These are phyloP conservation scores for Cnemophilus loriae DNA, from an alignment of 2,113 vertebrate species.

Conservation along the genomic window DNA sequence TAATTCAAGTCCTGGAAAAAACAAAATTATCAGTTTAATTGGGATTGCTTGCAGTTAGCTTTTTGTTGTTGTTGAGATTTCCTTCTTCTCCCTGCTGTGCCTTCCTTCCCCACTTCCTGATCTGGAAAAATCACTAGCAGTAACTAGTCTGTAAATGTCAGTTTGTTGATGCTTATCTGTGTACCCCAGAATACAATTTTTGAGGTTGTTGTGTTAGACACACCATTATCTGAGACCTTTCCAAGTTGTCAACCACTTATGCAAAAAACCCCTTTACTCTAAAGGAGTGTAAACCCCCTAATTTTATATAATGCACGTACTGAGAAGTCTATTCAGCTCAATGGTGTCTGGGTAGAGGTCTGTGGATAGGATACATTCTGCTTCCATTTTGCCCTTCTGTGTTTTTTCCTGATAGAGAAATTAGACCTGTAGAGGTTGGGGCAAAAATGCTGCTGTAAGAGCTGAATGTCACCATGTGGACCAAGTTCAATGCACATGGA, in stretches of 20 bases:
- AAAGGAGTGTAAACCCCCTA: background rate
- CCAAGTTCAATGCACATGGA: background rate
- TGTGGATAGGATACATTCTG: background rate
- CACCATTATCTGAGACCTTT: background rate
- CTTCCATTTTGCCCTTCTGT: background rate
- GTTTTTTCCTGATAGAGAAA: background rate
- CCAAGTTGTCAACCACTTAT: background rate
- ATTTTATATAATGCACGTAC: background rate
- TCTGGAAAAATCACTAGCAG: background rate
- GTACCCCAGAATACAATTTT: background rate
- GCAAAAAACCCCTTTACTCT: background rate
- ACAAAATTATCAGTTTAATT: background rate
- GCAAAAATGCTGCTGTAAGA: background rate
- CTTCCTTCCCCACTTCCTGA: background rate
- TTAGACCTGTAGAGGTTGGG: background rate
- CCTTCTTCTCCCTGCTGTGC: background rate
- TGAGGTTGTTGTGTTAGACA: background rate
- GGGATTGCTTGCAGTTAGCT: background rate
- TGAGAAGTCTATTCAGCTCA: background rate
- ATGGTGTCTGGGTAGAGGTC: background rate
- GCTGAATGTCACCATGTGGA: background rate
- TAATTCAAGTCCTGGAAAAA: background rate
- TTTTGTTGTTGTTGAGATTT: background rate
- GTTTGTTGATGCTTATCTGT: background rate
- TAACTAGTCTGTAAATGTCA: background rate